phyloP scores from a whole-genome alignment of 37 sponge, comb jelly and placozoan species.

The Eunapius fragilis region DNA sequence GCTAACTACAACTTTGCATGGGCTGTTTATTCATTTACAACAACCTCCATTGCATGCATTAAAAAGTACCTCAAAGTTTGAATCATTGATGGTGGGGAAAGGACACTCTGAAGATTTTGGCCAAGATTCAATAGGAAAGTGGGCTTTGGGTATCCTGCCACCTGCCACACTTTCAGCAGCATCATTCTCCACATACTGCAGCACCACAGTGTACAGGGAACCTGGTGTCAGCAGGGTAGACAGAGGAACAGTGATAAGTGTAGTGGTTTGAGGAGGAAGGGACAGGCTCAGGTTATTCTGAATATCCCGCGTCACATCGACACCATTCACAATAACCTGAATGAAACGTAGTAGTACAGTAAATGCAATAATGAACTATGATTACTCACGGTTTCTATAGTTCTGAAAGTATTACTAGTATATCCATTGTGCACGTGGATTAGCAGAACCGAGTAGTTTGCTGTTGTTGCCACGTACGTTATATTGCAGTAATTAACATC shows the following conservation, averaged over 20 bases:
- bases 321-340: constrained; percentile 56
- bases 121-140: constrained; percentile 71
- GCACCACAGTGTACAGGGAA: constrained; percentile 50
- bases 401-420: not conserved
- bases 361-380: not conserved
- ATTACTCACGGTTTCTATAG: constrained; percentile 24
- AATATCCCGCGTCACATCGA: constrained; percentile 37
- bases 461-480: constrained; percentile 52
- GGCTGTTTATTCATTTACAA: too few species aligned
- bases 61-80: constrained; percentile 41
- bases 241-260: constrained; percentile 50
- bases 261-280: constrained; percentile 31
- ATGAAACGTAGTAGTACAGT: too few species aligned
- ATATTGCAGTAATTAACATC: constrained; percentile 46
- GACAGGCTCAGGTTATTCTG: constrained; percentile 49
- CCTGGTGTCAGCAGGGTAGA: constrained; percentile 15
- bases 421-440: constrained; percentile 67
- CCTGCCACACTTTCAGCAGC: constrained; percentile 38
- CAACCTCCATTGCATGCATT: too few species aligned
- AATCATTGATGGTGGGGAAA: constrained; percentile 65
- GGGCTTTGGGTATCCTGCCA: constrained; percentile 36
- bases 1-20: too few species aligned
- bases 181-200: constrained; percentile 40
- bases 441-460: constrained; percentile 28
- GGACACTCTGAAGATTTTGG: constrained; percentile 64